phyloP scores from a whole-genome alignment of 2,113 vertebrate genomes.

The Quiscalus mexicanus region DNA sequence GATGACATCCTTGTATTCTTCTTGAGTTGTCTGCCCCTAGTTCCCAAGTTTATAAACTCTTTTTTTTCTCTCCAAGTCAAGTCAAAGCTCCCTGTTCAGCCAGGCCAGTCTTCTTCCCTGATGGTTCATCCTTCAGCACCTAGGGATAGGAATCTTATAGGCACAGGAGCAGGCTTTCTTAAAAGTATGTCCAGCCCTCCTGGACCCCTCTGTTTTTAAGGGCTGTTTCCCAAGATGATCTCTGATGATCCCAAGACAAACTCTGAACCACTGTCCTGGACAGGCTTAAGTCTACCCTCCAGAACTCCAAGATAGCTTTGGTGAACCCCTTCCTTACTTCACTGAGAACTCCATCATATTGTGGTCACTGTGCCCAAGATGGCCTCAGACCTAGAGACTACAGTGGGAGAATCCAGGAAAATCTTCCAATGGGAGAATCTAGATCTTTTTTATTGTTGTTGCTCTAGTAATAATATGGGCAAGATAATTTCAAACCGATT shows the following conservation, averaged over 20 bases:
- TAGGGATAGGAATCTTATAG: background rate
- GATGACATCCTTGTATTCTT: background rate
- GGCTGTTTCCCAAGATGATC: background rate
- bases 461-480: background rate
- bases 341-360: background rate
- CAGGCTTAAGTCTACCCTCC: background rate
- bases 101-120: background rate
- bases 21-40: background rate
- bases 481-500: background rate
- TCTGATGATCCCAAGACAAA: background rate
- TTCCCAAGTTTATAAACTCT: background rate
- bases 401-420: too few relatives aligned
- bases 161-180: background rate
- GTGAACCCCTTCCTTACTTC: background rate
- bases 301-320: background rate
- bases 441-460: background rate
- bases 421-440: background rate
- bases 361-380: rapidly evolving
- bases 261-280: background rate
- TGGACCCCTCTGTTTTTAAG: background rate
- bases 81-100: background rate
- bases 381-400: rapidly evolving
- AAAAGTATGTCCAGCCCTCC: background rate
- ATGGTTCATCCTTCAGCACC: background rate
- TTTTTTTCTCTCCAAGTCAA: too few relatives aligned